Evolutionary conservation across 1,140 invertebrate genomes (phyloP), one percentile per base, ranked within the genome.

Genomic region (Bilobella aurantiaca): DNA sequence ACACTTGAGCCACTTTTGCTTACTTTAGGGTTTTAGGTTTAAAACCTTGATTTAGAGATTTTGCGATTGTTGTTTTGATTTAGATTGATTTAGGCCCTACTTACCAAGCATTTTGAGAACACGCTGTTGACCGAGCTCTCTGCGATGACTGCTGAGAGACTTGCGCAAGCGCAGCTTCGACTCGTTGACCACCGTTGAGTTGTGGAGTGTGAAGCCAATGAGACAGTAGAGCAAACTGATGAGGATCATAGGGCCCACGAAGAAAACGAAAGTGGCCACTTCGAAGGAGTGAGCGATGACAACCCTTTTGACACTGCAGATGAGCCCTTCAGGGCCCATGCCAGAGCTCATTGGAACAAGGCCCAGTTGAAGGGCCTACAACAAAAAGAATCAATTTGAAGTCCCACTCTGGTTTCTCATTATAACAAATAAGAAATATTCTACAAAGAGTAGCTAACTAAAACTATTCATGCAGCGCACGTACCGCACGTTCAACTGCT

Each of bases 151-250:
- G 53, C 65, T 68, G 57, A 73, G 42, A 0, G 71, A 73, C 58
- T 73, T 73, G n/a, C 71, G 42, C 27, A 73, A 65, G n/a, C 71
- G 57, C 8, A 68, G 58, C 53, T 73, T 73, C 30, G 66, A 63
- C 47, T 73, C 71, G 31, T 73, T 69, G 25, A 73, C 71, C n/a
- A 56, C 66, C 32, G 64, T 73, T 0, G 77, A 71, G 49, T 73
- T 78, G 68, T 85, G 83, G 34, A 93, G 77, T 71, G 86, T 84
- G 18, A 90, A 74, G 5, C 87, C 90, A 73, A 94, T 93, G 61
- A 90, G 77, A n/a, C 87, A 80, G 75, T 95, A 93, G 1, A 93
- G 80, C 1, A 87, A 85, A 3, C 86, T 88, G 72, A 94, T 93
- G 32, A 93, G 77, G 18, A 86, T 84, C 89, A 94, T 91, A 0